Evolutionary conservation across 2,888 invertebrate genomes (phyloP), one percentile per base, ranked within the genome.

Genomic region (Polymixis lichenea): DNA sequence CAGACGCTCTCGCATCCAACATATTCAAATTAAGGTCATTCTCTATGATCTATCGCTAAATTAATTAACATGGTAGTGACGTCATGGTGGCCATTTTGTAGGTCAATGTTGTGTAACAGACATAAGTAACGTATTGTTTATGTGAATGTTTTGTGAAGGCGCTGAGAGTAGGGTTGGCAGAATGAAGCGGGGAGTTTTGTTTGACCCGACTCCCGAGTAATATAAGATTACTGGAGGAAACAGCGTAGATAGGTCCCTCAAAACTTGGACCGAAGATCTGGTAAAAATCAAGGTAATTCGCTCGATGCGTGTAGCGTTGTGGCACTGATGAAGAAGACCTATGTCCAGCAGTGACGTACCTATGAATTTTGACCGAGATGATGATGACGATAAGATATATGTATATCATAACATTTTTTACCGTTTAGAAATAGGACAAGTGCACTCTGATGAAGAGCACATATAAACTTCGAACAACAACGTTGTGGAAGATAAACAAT

Each of bases 11-110:
- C 72, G 53, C 61, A 51, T 43, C 65, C 53, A 73, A 67, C 65
- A 58, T 82, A 88, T 88, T 82, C 84, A 86, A 88, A 87, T 86
- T 87, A 86, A 88, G 87, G 87, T 86, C 87, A 85, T 84, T 85
- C 70, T 86, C 70, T 79, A 82, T 78, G 78, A 86, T 86, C 74
- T 81, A 86, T 86, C 77, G 78, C 79, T 72, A 78, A 80, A 83
- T 84, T 84, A 83, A 83, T 86, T 80, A 84, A 72, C 51, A 84
- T 75, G 56, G 84, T 3, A 51, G 5, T 84, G 84, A 84, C 84
- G 80, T 84, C 84, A 84, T 13, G 19, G 38, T 58, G 38, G 61
- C 71, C 58, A 55, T 72, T 77, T 78, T 78, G 76, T 84, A 72
- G 82, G 84, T 85, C 87, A 88, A 88, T 80, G 84, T 88, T 87